A percentile compares a stretch with the other conserved stretches of the same genome.
These are phyloP conservation scores for Boloria selene DNA, from an alignment of 2,888 invertebrate species.

Conservation along the genomic window DNA sequence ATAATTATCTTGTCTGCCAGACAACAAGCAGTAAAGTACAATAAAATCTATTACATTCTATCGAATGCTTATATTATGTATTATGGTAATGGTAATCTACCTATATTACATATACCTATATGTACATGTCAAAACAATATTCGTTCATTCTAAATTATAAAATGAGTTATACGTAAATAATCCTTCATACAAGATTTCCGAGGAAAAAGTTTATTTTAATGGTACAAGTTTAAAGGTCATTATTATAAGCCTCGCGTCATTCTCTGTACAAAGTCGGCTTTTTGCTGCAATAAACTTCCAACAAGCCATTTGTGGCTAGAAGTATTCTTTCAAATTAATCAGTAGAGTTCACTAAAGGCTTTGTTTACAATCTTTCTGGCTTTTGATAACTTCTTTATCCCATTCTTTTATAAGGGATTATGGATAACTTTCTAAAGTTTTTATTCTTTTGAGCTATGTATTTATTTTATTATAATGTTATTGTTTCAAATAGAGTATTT, in stretches of 20 bases:
- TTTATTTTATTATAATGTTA: constrained; percentile 15
- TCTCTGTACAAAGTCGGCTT: constrained; percentile 67
- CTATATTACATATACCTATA: too few species aligned
- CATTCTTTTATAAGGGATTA: constrained; percentile 35
- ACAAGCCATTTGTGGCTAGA: constrained; percentile 75
- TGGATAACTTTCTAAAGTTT: constrained; percentile 11
- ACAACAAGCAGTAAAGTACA: too few species aligned
- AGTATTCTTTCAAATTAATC: constrained; percentile 75
- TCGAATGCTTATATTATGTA: too few species aligned
- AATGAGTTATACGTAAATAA: constrained; percentile 34
- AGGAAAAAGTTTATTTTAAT: constrained; percentile 63
- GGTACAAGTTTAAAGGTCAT: constrained; percentile 69
- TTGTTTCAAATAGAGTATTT: background rate
- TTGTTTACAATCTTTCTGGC: constrained; percentile 55
- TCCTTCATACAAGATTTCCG: constrained; percentile 35
- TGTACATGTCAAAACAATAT: background rate
- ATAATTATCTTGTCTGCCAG: too few species aligned
- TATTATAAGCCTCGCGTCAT: constrained; percentile 73
- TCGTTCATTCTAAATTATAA: background rate
- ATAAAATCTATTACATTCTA: too few species aligned
- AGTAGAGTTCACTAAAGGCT: constrained; percentile 64
- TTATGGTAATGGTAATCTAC: too few species aligned
- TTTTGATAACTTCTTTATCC: constrained; percentile 66
- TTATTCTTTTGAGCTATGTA: constrained; percentile 10
- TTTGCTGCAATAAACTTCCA: constrained; percentile 79